phyloP scores from a whole-genome alignment of 2,888 invertebrate genomes.

The Microctonus hyperodae region DNA sequence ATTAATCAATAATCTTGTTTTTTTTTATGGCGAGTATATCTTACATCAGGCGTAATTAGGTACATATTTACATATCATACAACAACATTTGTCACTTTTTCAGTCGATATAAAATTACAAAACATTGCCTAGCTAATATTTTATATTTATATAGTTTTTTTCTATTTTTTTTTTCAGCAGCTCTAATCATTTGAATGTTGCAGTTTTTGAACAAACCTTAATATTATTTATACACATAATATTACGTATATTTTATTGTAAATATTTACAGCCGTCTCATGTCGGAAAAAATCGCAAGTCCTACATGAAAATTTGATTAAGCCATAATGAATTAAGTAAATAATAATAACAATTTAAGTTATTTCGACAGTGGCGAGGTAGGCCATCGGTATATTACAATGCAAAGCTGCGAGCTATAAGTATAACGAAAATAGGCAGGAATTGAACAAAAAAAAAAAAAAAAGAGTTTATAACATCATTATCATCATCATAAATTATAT shows the following conservation, averaged over 20 bases:
- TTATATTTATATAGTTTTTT: slow-evolving; percentile 39
- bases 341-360: slow-evolving; percentile 44
- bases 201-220: slow-evolving; percentile 37
- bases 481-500: neutral
- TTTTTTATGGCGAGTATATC: slow-evolving; percentile 53
- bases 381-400: slow-evolving; percentile 51
- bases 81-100: slow-evolving; percentile 49
- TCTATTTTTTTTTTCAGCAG: slow-evolving; percentile 11
- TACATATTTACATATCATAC: slow-evolving; percentile 64
- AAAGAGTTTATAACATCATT: neutral
- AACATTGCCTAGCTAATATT: slow-evolving; percentile 60
- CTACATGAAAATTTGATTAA: slow-evolving; percentile 44
- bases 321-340: slow-evolving; percentile 48
- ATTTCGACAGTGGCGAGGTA: slow-evolving; percentile 54
- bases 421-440: slow-evolving; percentile 24
- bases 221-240: slow-evolving; percentile 41
- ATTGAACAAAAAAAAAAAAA: slow-evolving; percentile 2
- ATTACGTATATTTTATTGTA: slow-evolving; percentile 29
- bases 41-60: slow-evolving; percentile 61
- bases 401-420: slow-evolving; percentile 17
- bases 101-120: slow-evolving; percentile 63
- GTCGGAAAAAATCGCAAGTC: slow-evolving; percentile 31
- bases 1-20: slow-evolving; percentile 31
- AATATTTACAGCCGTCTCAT: slow-evolving; percentile 43
- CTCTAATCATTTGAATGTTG: slow-evolving; percentile 1